Evolutionary conservation across 2,113 vertebrate genomes (phyloP), one percentile per base, ranked within the genome.

Genomic region (Rhabdomys dilectus): DNA sequence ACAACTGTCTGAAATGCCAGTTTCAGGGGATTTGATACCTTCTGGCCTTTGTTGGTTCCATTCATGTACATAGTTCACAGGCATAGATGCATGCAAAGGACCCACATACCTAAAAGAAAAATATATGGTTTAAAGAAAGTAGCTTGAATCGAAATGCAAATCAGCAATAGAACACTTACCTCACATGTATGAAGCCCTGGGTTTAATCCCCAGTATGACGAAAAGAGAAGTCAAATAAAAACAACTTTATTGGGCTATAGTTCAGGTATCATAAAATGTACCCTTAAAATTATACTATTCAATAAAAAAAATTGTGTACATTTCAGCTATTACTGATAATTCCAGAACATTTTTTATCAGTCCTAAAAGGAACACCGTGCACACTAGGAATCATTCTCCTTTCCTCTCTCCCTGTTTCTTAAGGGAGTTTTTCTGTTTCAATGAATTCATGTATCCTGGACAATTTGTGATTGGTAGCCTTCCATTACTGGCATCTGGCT

Each of bases 351-450:
- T 93, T 93, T 93, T 91, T 8, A 68, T 86, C 56, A 53, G 4
- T 53, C 31, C 36, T 11, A 3, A 89, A 84, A 88, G 56, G 80
- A 94, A 81, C 6, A 21, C 48, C 24, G 62, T n/a, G 58, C 3
- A 31, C 26, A 70, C 75, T 85, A 85, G 51, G 26, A 91, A 10
- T 42, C 19, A 36, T 4, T 88, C 1, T 36, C 80, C 72, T 88
- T 85, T 70, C 62, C n/a, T 64, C 34, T 24, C 2, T 36, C 12
- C 10, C 34, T 77, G 45, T 7, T 9, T 42, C 19, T 72, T 93
- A 42, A 45, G 86, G 75, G 26, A 77, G 21, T 93, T 60, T 87
- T 66, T 93, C 92, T 94, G 11, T 89, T 24, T 82, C 45, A 81
- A 45, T 26, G 12, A 29, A 89, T 91, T 93, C 89, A 3, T 24